Evolutionary conservation across 2,797 vertebrate genomes (phyloP), one percentile per base, ranked within the genome.

Genomic region (Ctenochaetus hawaiiensis): DNA sequence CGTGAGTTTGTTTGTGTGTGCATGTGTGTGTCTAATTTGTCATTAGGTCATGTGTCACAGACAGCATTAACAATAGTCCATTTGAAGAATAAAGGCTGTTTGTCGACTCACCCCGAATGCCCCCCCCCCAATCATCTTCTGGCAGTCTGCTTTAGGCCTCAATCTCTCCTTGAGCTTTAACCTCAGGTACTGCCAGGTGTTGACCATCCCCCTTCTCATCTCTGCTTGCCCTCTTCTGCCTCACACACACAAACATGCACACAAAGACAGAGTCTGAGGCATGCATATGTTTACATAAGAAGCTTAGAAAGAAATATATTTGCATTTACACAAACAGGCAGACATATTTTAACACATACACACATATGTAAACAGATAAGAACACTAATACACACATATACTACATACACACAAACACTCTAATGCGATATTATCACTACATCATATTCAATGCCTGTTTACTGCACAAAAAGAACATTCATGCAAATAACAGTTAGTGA

Each of bases 141-240:
- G 0, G 39, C 65, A 57, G 45, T 77, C 82, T 60, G 86, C 83
- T 83, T 47, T 56, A 78, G 71, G 81, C 67, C 67, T 66, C 47
- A 81, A 58, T 81, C 69, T 83, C 67, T 80, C 81, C 80, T 88
- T 87, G 83, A 89, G 75, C 85, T 86, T 72, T 90, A 62, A 87
- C 77, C 75, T 86, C 70, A 89, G 78, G 74, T 91, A 73, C 47
- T 85, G 80, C 72, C 84, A 86, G 90, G 84, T 88, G 83, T 58
- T 60, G 58, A 87, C 63, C 79, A 53, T n/a, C n/a, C 43, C 22
- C 37, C 37, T 22, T 7, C 39, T 49, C 34, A 30, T 41, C 22
- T 61, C 39, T 39, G 12, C 47, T 49, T 45, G 5, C 43, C 34
- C n/a, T 14, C 26, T 13, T 13, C 2, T 37, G 2, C 14, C 34